Conservation (phyloP, 2,888 invertebrate genomes). For the Tanytarsus gracilentus region DNA sequence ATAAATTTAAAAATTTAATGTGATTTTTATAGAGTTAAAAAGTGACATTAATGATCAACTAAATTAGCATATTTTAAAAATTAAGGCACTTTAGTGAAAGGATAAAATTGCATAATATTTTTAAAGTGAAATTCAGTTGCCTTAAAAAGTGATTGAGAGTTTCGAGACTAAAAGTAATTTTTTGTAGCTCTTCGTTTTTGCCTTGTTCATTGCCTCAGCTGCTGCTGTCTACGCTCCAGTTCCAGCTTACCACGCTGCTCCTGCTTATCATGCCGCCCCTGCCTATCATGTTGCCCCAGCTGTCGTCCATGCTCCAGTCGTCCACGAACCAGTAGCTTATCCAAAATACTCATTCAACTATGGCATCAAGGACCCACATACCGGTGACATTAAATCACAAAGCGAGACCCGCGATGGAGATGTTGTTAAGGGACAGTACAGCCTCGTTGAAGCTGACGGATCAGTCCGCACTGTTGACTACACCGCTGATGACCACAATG, state of each 20-base stretch:
- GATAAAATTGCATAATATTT: too few species aligned
- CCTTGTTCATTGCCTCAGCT: constrained; percentile 39
- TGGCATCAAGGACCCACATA: constrained; percentile 60
- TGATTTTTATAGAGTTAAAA: too few species aligned
- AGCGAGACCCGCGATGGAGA: constrained; percentile 61
- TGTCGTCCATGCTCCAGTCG: constrained; percentile 33
- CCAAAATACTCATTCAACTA: constrained; percentile 63
- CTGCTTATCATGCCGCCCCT: constrained; percentile 42
- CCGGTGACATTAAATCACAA: constrained; percentile 63
- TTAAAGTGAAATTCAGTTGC: too few species aligned
- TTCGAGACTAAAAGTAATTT: constrained; percentile 12
- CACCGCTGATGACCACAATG: constrained; percentile 59
- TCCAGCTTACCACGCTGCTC: constrained; percentile 38
- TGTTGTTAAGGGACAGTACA: constrained; percentile 60
- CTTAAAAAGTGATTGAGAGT: background rate
- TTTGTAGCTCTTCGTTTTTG: constrained; percentile 41
- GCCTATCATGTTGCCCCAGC: constrained; percentile 32
- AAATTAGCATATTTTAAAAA: too few species aligned
- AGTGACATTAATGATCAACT: too few species aligned
- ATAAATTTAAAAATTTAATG: too few species aligned
- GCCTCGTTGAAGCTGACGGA: constrained; percentile 45
- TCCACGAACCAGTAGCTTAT: constrained; percentile 45
- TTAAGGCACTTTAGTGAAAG: too few species aligned
- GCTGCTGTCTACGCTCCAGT: constrained; percentile 31
- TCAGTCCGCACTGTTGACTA: constrained; percentile 52